These are phyloP conservation scores for Ephestia elutella DNA, from an alignment of 1,140 invertebrate genomes.

Conservation along the genomic window DNA sequence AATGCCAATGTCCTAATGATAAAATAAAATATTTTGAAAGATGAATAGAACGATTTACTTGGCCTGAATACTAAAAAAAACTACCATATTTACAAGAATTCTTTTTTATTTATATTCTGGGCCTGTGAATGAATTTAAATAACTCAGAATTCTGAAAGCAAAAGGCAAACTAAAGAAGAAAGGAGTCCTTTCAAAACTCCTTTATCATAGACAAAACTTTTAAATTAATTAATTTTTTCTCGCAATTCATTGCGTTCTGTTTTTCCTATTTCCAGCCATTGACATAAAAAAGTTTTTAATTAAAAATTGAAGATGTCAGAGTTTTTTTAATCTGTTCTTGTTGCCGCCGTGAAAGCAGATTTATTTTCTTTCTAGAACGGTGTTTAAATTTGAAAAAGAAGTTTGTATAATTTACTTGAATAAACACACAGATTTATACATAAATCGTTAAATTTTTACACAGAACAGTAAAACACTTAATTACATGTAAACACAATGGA, in stretches of 20 bases:
- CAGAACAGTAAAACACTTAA: no score
- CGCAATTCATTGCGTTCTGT: conserved; percentile 5
- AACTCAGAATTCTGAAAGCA: neutral
- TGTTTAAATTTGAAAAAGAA: neutral
- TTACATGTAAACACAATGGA: no score
- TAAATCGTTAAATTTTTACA: no score
- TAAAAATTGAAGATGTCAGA: neutral
- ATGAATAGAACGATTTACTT: no score
- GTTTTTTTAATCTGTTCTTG: conserved; percentile 4
- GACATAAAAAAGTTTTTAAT: conserved; percentile 8
- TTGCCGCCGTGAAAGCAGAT: neutral
- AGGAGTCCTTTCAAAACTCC: neutral
- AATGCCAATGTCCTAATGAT: no score
- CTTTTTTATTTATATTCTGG: no score
- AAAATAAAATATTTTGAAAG: no score
- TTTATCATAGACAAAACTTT: neutral
- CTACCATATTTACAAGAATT: no score
- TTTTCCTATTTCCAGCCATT: neutral
- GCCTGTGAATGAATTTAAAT: neutral
- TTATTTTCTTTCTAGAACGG: neutral
- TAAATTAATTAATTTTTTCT: neutral
- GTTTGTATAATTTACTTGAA: no score
- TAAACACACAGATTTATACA: no score
- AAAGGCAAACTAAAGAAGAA: neutral
- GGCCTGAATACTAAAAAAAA: no score